Percentiles rank a stretch among this genome's conserved stretches.
These are phyloP conservation scores for Beaufortia kweichowensis DNA, from an alignment of 2,113 vertebrate species.

Conservation along the genomic window DNA sequence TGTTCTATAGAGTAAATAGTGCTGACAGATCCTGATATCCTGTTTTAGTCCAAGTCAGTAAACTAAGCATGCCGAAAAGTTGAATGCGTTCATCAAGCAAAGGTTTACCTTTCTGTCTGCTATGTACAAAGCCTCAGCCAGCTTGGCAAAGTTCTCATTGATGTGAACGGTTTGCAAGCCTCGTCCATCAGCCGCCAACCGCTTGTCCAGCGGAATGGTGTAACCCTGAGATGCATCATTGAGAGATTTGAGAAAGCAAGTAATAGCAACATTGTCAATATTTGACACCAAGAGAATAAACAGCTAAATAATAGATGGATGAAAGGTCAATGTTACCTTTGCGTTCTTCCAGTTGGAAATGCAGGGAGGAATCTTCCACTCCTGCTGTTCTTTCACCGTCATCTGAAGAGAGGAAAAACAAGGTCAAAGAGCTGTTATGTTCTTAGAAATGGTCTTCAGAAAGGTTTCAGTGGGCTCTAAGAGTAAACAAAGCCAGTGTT, in stretches of 20 bases:
- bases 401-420: conserved; percentile 74
- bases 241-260: background rate
- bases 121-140: conserved; percentile 96
- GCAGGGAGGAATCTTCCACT: conserved; percentile 99
- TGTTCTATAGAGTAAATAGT: too few relatives aligned
- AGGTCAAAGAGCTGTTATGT: background rate
- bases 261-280: background rate
- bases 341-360: conserved; percentile 99
- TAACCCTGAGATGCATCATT: conserved; percentile 80
- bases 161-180: conserved; percentile 97
- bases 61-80: background rate
- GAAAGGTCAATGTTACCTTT: conserved; percentile 77
- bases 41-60: too few relatives aligned
- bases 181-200: conserved; percentile 93
- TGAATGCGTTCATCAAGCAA: background rate
- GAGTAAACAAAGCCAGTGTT: background rate
- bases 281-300: background rate
- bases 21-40: too few relatives aligned
- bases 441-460: background rate
- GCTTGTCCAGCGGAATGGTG: conserved; percentile 96
- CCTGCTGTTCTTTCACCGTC: conserved; percentile 98
- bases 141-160: conserved; percentile 97
- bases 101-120: conserved; percentile 91
- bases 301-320: background rate
- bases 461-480: background rate